phyloP scores from a whole-genome alignment of 2,797 vertebrate species.

The Clarias fuscus region DNA sequence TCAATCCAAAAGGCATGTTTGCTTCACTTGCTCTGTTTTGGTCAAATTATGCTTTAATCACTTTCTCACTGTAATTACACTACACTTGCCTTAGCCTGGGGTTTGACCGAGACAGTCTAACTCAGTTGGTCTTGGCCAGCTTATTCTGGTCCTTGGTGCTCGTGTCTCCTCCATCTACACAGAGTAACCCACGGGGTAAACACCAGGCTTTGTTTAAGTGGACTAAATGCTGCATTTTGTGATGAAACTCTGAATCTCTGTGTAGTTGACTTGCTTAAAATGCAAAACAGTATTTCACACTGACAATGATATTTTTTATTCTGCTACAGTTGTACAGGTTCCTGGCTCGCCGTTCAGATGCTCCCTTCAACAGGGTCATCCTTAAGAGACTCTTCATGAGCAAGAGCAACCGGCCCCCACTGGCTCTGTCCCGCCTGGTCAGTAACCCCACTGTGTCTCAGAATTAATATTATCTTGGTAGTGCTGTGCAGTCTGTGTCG shows the following conservation, averaged over 20 bases:
- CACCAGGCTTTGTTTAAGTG: background rate
- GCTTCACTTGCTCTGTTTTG: background rate
- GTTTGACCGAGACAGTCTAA: background rate
- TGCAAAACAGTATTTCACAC: background rate
- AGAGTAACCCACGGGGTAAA: too few relatives aligned
- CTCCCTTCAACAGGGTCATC: slow-evolving; percentile 90
- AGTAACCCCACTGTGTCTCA: slow-evolving; percentile 54
- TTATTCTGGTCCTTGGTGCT: background rate
- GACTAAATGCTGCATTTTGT: background rate
- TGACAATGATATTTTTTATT: background rate
- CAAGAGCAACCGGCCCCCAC: slow-evolving; percentile 86
- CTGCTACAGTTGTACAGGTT: slow-evolving; percentile 85
- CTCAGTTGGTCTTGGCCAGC: background rate
- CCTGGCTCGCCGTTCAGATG: slow-evolving; percentile 85
- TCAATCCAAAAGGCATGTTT: background rate
- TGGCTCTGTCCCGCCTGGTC: slow-evolving; percentile 88
- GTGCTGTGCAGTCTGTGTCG: background rate
- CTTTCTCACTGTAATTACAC: background rate
- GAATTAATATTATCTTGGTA: background rate
- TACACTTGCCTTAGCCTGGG: background rate
- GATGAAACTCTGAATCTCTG: background rate
- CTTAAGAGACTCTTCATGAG: slow-evolving; percentile 94
- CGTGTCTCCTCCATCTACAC: background rate
- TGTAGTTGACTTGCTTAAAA: background rate
- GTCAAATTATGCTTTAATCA: background rate